Evolutionary conservation across 2,888 invertebrate genomes (phyloP).

Genomic region (Ophion slaviceki): DNA sequence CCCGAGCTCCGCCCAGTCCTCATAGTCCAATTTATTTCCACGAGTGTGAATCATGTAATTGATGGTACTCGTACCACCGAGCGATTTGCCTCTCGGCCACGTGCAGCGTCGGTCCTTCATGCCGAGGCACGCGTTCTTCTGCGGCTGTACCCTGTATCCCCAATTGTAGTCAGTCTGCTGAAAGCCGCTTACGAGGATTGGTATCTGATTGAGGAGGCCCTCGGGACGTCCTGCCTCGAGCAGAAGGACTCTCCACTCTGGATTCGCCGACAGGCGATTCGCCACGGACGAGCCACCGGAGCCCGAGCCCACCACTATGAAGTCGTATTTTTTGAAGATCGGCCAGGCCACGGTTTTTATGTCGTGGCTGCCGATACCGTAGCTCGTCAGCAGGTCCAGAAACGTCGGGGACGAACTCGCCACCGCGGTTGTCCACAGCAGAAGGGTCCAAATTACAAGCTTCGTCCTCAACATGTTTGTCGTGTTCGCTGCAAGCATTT

Average conservation of each 20-base stretch:
- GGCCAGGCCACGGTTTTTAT: slow-evolving; percentile 75
- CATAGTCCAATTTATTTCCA: slow-evolving; percentile 70
- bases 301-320: slow-evolving; percentile 89
- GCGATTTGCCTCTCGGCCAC: slow-evolving; percentile 87
- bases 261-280: slow-evolving; percentile 88
- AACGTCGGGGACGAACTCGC: slow-evolving; percentile 53
- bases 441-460: slow-evolving; percentile 14
- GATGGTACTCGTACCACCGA: slow-evolving; percentile 79
- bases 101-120: slow-evolving; percentile 90
- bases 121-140: slow-evolving; percentile 87
- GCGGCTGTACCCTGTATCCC: slow-evolving; percentile 89
- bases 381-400: slow-evolving; percentile 73
- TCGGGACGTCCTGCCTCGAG: slow-evolving; percentile 87
- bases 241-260: slow-evolving; percentile 86
- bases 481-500: neutral
- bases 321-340: slow-evolving; percentile 85
- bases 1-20: slow-evolving; percentile 67
- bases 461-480: slow-evolving; percentile 13
- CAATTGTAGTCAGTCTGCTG: slow-evolving; percentile 88
- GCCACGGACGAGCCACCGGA: slow-evolving; percentile 90
- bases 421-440: slow-evolving; percentile 37
- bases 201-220: slow-evolving; percentile 85
- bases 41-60: slow-evolving; percentile 81
- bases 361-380: slow-evolving; percentile 66
- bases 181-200: slow-evolving; percentile 85